Percentiles rank a stretch among this genome's conserved stretches.
Conservation (phyloP, 2,888 invertebrate genomes). For the Anthophora plumipes region DNA sequence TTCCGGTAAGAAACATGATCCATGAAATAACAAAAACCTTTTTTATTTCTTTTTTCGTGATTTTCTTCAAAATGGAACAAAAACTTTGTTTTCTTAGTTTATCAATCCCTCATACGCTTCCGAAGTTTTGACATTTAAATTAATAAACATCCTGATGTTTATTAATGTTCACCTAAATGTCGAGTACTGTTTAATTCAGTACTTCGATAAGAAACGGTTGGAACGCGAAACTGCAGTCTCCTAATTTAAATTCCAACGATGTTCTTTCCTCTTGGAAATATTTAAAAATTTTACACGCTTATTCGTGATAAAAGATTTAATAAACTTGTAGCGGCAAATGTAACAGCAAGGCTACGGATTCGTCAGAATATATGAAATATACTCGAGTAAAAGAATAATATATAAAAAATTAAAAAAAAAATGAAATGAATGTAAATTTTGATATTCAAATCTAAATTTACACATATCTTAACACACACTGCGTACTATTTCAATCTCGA, state of each 20-base stretch:
- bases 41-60: too few species aligned
- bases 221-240: neutral
- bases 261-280: neutral
- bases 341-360: neutral
- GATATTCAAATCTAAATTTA: neutral
- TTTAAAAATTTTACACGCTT: slow-evolving; percentile 12
- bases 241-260: neutral
- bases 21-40: too few species aligned
- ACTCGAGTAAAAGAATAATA: neutral
- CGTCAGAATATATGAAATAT: neutral
- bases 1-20: too few species aligned
- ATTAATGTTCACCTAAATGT: slow-evolving; percentile 1
- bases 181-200: neutral
- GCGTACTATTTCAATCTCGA: neutral
- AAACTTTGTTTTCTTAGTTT: too few species aligned
- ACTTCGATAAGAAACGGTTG: neutral
- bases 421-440: neutral
- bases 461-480: neutral
- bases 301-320: neutral
- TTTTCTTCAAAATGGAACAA: too few species aligned
- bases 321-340: neutral
- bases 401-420: neutral
- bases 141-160: neutral
- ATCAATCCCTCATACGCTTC: too few species aligned
- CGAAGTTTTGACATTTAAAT: too few species aligned